These are phyloP conservation scores for Diachrysia chrysitis DNA, from an alignment of 2,888 invertebrate genomes.

Conservation along the genomic window DNA sequence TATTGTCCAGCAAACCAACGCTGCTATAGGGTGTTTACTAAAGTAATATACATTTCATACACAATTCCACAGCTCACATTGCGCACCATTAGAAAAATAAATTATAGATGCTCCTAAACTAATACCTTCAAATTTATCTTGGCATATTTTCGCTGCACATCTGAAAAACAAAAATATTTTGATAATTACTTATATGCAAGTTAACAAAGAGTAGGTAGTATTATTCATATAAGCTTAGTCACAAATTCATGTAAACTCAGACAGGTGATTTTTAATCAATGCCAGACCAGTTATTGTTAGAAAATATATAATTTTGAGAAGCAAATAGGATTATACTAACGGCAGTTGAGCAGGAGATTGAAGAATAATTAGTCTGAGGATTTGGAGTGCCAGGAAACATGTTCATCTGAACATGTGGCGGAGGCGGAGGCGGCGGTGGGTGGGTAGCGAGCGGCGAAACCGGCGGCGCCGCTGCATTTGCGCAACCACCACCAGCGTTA, in stretches of 20 bases:
- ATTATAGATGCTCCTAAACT: constrained; percentile 87
- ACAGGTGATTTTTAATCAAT: no score
- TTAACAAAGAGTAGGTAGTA: neutral
- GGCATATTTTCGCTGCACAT: constrained; percentile 88
- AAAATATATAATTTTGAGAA: neutral
- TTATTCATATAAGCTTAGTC: no score
- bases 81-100: constrained; percentile 89
- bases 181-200: neutral
- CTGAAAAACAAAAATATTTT: constrained; percentile 70
- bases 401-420: constrained; percentile 74
- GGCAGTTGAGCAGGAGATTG: constrained; percentile 85
- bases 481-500: constrained; percentile 72
- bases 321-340: constrained; percentile 67
- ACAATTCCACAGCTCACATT: constrained; percentile 88
- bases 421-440: constrained; percentile 75
- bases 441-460: constrained; percentile 84
- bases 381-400: constrained; percentile 78
- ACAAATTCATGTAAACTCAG: no score
- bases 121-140: constrained; percentile 83
- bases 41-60: constrained; percentile 83
- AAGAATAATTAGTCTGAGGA: constrained; percentile 80
- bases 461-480: constrained; percentile 75
- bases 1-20: constrained; percentile 81
- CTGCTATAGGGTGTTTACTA: constrained; percentile 78
- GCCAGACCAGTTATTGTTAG: neutral